Evolutionary conservation across 1,140 invertebrate species (phyloP), one percentile per base, ranked within the genome.

Genomic region (Prorops nasuta): DNA sequence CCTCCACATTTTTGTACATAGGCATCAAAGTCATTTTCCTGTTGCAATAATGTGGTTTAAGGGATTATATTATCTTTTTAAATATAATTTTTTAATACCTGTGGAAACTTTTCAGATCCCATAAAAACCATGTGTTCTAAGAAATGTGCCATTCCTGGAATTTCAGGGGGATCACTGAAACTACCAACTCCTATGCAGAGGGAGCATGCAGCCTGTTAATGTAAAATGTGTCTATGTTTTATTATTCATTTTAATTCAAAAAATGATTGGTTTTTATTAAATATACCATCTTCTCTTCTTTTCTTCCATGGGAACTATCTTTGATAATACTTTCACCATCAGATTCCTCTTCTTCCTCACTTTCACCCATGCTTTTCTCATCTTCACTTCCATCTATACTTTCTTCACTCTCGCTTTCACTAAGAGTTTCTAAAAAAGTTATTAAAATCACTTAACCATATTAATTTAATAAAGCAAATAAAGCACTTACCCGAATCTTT

Each of bases 71-170:
- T n/a, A n/a, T n/a, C n/a, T n/a, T n/a, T n/a, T n/a, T n/a, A n/a
- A n/a, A n/a, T n/a, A n/a, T n/a, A n/a, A n/a, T n/a, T n/a, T n/a
- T n/a, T n/a, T n/a, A 20, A 19, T 63, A 76, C 74, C 58, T 85
- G 78, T 3, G 90, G 89, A 77, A 87, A 94, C 63, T 91, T 93
- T 64, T 88, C 79, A 36, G 89, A 93, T 24, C 93, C 94, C 85
- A 96, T 91, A 66, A 96, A 97, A 4, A 98, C 86, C 92, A 97
- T 96, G 69, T 98, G 94, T 71, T 98, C 94, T 38, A 96, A 83
- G 75, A 98, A 96, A 76, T 98, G 94, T 1, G 94, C 92, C 58
- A 97, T 67, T 1, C 95, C 95, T 52, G 88, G 91, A 40, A 95
- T 84, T 32, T 89, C 80, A 34, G 72, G 62, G 0, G 91, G 91